Base-by-base conservation (phyloP, 2,113 vertebrate genomes). In the Lontra canadensis region DNA sequence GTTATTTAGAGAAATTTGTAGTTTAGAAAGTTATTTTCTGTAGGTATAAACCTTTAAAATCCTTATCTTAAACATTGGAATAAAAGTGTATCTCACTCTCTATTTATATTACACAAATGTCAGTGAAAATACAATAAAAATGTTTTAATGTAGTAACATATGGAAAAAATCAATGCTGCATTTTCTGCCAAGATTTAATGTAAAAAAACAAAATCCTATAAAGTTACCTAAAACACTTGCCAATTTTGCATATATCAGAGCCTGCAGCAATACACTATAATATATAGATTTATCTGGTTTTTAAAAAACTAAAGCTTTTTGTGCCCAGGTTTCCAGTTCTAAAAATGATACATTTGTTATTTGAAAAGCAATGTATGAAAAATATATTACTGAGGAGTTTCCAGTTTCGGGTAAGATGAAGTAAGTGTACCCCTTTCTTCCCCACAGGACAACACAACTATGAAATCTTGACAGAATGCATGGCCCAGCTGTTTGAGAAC, bases 281-380 rank as follows among this genome's bases (percentile, higher is more conserved):
- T 82, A 20, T 74, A 15, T 47, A 59, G 13, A 90, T 65, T 74
- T 69, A 65, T 42, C 6, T 65, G 78, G 7, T 20, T 90, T 92
- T 78, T 42, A 91, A 57, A 94, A 78, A 78, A 52, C 2, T 42
- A 81, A 52, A 88, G 3, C 6, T 44, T 86, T 88, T 74, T 73
- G 9, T 86, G 7, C 3, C 7, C 34, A 25, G 76, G 6, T 63
- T 78, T 95, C 21, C 55, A 44, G 20, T 13, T 71, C 81, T 42
- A 79, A 94, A 95, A 94, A 31, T 39, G 39, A 67, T 71, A 69
- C 34, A 78, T 44, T 65, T 93, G 39, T 88, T 87, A 71, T 78
- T 82, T 73, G 47, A 76, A 96, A 84, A 84, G 10, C 2, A 63
- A 78, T 8, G 44, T n/a, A 49, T 82, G 42, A 59, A 44, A 97